Conservation (phyloP, 2,888 invertebrate species). For the Spodoptera littoralis region DNA sequence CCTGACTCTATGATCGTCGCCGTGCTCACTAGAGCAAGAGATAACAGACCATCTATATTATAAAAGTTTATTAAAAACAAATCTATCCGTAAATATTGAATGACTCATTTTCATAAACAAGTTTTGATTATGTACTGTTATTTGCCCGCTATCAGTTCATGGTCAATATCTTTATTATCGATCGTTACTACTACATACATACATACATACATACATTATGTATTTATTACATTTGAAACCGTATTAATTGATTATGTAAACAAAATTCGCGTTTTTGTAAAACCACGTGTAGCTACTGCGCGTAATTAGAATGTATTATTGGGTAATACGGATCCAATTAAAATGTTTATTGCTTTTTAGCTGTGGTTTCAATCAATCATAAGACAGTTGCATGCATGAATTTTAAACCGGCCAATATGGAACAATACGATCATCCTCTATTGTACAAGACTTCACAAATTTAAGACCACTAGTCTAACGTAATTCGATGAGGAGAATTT, state of each 20-base stretch:
- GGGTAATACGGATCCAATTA: neutral
- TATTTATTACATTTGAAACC: neutral
- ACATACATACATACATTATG: neutral
- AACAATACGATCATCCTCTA: no score
- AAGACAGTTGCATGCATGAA: no score
- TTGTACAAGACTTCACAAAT: no score
- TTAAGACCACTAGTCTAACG: no score
- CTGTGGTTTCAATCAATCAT: no score
- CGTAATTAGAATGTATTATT: conserved; percentile 1
- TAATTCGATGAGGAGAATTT: no score
- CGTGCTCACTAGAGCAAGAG: no score
- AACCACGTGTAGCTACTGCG: neutral
- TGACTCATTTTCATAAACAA: conserved; percentile 1
- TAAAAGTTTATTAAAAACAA: neutral
- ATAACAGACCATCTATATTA: neutral
- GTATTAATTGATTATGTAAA: neutral
- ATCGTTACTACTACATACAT: conserved; percentile 3
- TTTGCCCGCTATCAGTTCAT: conserved; percentile 42
- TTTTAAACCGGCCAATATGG: no score
- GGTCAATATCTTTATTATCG: conserved; percentile 33
- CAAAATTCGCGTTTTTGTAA: conserved; percentile 13
- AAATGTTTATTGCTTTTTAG: no score
- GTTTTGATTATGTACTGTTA: conserved; percentile 7
- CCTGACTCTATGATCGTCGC: no score
- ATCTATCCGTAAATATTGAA: conserved; percentile 2